These are phyloP conservation scores for Haemorhous mexicanus DNA, from an alignment of 2,113 vertebrate species.

Conservation along the genomic window DNA sequence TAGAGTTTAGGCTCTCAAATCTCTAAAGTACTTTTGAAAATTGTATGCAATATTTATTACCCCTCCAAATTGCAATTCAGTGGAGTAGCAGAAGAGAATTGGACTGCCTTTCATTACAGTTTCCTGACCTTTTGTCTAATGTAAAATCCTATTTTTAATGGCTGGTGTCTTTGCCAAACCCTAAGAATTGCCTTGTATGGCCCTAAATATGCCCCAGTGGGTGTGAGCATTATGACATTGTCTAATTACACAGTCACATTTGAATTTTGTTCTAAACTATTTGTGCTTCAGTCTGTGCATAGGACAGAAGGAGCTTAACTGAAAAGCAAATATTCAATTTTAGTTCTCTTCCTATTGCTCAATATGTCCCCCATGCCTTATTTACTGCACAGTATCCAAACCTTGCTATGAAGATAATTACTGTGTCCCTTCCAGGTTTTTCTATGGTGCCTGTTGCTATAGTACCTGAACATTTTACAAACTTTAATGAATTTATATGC, in stretches of 20 bases:
- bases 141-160: slow-evolving; percentile 54
- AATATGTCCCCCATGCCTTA: slow-evolving; percentile 53
- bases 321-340: slow-evolving; percentile 52
- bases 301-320: slow-evolving; percentile 55
- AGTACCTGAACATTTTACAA: slow-evolving; percentile 46
- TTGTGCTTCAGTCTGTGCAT: slow-evolving; percentile 24
- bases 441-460: slow-evolving; percentile 13
- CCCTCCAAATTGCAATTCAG: slow-evolving; percentile 45
- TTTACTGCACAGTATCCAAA: slow-evolving; percentile 40
- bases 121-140: slow-evolving; percentile 61
- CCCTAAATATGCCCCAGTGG: slow-evolving; percentile 25
- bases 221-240: slow-evolving; percentile 31
- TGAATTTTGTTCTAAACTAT: slow-evolving; percentile 49
- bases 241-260: slow-evolving; percentile 41
- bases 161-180: slow-evolving; percentile 43
- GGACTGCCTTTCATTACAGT: slow-evolving; percentile 29
- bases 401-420: slow-evolving; percentile 43
- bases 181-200: slow-evolving; percentile 38
- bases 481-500: slow-evolving; percentile 51
- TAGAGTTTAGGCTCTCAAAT: slow-evolving; percentile 42
- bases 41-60: slow-evolving; percentile 61
- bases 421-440: slow-evolving; percentile 47
- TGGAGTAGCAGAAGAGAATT: slow-evolving; percentile 43
- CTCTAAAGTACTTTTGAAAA: slow-evolving; percentile 62
- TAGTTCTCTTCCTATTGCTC: slow-evolving; percentile 42